Evolutionary conservation across 2,113 vertebrate genomes (phyloP).

Genomic region (Serilophus lunatus): DNA sequence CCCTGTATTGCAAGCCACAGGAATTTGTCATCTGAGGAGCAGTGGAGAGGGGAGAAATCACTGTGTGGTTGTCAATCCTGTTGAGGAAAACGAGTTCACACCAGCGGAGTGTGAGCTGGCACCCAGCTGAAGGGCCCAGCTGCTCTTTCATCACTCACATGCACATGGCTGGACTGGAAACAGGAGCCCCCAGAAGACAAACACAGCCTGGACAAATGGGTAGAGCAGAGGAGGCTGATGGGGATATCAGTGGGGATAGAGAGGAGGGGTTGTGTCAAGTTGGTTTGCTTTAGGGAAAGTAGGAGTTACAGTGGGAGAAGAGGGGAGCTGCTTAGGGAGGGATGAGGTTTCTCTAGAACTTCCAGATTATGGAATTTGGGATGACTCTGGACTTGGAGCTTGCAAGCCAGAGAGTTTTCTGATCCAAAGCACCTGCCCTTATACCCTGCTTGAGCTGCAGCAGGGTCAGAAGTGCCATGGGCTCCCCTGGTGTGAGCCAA

Average conservation of each 20-base stretch:
- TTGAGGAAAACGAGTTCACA: slow-evolving; percentile 2
- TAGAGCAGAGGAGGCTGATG: not conserved
- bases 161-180: not conserved
- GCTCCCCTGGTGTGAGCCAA: not conserved
- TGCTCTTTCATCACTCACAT: not conserved
- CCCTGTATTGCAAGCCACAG: not conserved
- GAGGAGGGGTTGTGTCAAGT: not conserved
- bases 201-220: not conserved
- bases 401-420: not conserved
- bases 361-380: not conserved
- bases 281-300: not conserved
- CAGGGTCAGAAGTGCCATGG: accelerated
- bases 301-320: not conserved
- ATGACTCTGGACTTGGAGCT: not conserved
- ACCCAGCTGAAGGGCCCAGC: not conserved
- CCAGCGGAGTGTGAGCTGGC: not conserved
- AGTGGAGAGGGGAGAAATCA: not conserved
- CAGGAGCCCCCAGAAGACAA: not conserved
- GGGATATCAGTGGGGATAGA: not conserved
- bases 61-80: not conserved
- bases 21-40: slow-evolving; percentile 35
- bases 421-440: not conserved
- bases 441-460: not conserved
- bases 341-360: not conserved
- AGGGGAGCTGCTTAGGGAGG: not conserved